Evolutionary conservation across 1,140 invertebrate genomes (phyloP).

Genomic region (Thaumetopoea pityocampa): DNA sequence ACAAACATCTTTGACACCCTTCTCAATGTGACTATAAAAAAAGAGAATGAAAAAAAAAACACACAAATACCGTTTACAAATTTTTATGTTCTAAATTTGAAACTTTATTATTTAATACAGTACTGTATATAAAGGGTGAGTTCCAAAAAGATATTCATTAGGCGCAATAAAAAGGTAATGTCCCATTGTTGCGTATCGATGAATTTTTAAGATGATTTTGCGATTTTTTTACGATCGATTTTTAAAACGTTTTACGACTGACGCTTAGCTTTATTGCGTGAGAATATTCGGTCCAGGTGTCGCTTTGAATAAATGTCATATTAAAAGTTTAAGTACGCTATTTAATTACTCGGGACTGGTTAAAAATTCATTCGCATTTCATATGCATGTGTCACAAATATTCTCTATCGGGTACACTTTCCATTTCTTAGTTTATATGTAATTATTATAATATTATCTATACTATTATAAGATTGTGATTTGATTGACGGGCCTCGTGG

Average conservation of each 20-base stretch:
- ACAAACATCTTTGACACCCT: constrained; percentile 55
- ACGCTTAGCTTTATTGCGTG: constrained; percentile 48
- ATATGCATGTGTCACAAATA: not conserved
- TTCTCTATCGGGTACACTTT: too few species aligned
- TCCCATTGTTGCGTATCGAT: constrained; percentile 62
- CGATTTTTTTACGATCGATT: constrained; percentile 64
- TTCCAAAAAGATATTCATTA: constrained; percentile 61
- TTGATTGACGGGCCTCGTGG: too few species aligned
- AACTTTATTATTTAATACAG: constrained; percentile 65
- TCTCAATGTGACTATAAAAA: constrained; percentile 45
- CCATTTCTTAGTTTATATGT: too few species aligned
- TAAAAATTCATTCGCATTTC: not conserved
- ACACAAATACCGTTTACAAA: constrained; percentile 59
- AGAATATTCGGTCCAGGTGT: constrained; percentile 52
- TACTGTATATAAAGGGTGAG: constrained; percentile 35
- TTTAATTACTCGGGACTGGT: not conserved
- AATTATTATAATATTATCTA: too few species aligned
- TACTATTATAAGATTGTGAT: too few species aligned
- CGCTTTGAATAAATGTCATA: constrained; percentile 7
- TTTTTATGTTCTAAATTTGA: constrained; percentile 63
- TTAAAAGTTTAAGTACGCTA: constrained; percentile 1
- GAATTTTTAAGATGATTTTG: constrained; percentile 69
- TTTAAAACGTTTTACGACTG: constrained; percentile 47
- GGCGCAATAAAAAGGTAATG: constrained; percentile 69
- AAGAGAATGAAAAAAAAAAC: constrained; percentile 24